Conservation (phyloP, 2,888 invertebrate genomes). For the Gymnosoma rotundatum region DNA sequence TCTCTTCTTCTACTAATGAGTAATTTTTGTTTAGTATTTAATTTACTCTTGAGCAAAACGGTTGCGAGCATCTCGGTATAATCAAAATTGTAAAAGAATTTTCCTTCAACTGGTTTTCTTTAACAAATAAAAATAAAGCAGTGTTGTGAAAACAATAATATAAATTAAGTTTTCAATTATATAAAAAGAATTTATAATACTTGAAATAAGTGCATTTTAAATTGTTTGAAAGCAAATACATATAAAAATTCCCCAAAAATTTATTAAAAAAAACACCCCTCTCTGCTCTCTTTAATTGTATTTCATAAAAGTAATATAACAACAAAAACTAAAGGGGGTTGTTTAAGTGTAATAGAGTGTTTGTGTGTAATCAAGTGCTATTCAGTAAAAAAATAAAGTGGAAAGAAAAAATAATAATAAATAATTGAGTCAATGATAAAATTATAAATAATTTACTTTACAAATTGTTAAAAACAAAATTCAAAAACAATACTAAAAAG, state of each 20-base stretch:
- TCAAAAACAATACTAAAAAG: background rate
- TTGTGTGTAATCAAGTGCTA: conserved; percentile 37
- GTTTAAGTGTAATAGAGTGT: conserved; percentile 31
- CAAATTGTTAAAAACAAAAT: background rate
- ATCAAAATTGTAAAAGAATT: background rate
- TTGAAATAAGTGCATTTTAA: conserved; percentile 4
- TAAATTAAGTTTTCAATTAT: conserved; percentile 15
- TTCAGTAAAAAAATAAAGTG: conserved; percentile 11
- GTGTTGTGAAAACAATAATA: conserved; percentile 15
- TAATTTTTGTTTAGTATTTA: conserved; percentile 56
- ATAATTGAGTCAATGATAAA: conserved; percentile 59
- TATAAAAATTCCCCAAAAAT: too few species aligned
- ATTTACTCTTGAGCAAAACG: conserved; percentile 59
- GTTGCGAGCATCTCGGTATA: background rate
- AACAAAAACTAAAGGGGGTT: conserved; percentile 57
- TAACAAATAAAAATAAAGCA: background rate
- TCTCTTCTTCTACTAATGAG: conserved; percentile 23
- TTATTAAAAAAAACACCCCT: conserved; percentile 35
- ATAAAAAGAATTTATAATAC: background rate
- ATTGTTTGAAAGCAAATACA: background rate
- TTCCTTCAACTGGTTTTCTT: background rate
- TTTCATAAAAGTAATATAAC: background rate
- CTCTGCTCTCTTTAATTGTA: conserved; percentile 25
- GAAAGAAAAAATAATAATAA: conserved; percentile 30
- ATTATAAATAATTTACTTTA: conserved; percentile 38